These are phyloP conservation scores for Lucifuga dentata DNA, from an alignment of 2,113 vertebrate species.

Conservation along the genomic window DNA sequence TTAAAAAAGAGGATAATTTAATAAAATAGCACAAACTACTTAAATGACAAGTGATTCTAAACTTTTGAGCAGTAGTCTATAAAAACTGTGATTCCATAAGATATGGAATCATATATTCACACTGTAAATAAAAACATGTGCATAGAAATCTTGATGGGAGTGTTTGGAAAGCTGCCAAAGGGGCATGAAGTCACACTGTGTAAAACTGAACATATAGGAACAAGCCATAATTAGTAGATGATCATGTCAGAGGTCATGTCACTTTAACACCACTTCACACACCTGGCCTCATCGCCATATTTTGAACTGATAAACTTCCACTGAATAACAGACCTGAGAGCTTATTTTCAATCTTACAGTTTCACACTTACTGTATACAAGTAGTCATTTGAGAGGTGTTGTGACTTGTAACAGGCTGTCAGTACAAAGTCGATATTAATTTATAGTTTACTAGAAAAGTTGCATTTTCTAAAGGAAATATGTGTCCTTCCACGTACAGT, in stretches of 20 bases:
- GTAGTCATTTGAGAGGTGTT: neutral
- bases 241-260: constrained; percentile 12
- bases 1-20: too few relatives aligned
- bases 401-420: neutral
- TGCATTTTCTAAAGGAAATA: too few relatives aligned
- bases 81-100: too few relatives aligned
- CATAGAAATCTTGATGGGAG: constrained; percentile 1
- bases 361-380: constrained; percentile 1
- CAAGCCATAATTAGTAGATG: neutral
- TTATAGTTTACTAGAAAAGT: too few relatives aligned
- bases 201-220: constrained; percentile 7
- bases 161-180: neutral
- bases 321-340: neutral
- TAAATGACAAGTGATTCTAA: too few relatives aligned
- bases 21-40: too few relatives aligned
- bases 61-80: too few relatives aligned
- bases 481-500: too few relatives aligned
- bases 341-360: neutral
- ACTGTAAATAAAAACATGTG: constrained; percentile 8
- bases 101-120: neutral
- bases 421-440: too few relatives aligned
- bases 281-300: neutral
- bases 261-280: constrained; percentile 31
- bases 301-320: neutral
- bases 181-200: neutral